Conservation (phyloP, 1,140 invertebrate genomes). For the Aleiodes sp. region DNA sequence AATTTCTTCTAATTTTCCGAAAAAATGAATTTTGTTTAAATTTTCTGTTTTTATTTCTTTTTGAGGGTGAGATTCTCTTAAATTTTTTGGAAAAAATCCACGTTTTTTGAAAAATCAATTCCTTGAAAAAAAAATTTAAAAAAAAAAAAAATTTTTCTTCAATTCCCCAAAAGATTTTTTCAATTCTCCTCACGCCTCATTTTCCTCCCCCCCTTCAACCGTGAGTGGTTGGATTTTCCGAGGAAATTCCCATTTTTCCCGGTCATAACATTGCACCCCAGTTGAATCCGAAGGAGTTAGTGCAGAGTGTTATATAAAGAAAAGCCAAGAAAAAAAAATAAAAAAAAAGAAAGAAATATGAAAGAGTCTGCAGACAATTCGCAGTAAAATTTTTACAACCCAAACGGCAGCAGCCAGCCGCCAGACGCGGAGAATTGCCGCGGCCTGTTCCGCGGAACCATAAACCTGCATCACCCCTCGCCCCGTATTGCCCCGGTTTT, state of each 20-base stretch:
- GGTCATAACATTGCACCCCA: conserved; percentile 35
- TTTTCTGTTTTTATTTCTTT: too few relatives aligned
- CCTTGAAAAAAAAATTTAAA: too few relatives aligned
- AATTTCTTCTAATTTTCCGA: too few relatives aligned
- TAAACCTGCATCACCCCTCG: conserved; percentile 51
- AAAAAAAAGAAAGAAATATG: conserved; percentile 37
- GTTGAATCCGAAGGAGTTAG: background rate
- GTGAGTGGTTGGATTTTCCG: background rate
- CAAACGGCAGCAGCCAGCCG: conserved; percentile 45
- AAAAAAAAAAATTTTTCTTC: background rate
- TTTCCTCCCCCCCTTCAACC: conserved; percentile 33
- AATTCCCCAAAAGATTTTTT: conserved; percentile 36
- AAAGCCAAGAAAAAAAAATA: background rate
- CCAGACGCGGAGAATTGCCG: conserved; percentile 56
- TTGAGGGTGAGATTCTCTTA: too few relatives aligned
- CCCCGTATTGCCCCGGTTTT: conserved; percentile 20
- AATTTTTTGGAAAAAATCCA: too few relatives aligned
- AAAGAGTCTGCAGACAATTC: conserved; percentile 64
- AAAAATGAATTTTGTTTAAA: too few relatives aligned
- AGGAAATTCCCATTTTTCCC: conserved; percentile 49
- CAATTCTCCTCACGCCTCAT: conserved; percentile 64
- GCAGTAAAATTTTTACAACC: conserved; percentile 67
- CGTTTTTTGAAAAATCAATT: too few relatives aligned
- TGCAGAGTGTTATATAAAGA: background rate
- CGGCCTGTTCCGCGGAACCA: conserved; percentile 60